A percentile compares a stretch with the other conserved stretches of the same genome.
These are phyloP conservation scores for Myripristis murdjan DNA, from an alignment of 2,797 vertebrate species.

Conservation along the genomic window DNA sequence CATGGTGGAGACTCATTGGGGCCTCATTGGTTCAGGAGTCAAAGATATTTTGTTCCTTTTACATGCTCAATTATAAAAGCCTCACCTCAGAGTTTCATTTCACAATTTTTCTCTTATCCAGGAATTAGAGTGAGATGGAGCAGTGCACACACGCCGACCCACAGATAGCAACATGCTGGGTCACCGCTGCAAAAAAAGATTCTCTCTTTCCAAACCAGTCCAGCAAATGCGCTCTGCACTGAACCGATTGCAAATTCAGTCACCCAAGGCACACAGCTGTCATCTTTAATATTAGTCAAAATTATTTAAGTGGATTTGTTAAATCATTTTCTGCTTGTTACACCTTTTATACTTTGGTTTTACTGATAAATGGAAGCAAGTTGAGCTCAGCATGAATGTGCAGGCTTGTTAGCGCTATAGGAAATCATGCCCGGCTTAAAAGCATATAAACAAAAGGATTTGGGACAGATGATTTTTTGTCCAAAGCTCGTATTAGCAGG, in stretches of 20 bases:
- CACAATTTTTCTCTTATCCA: neutral
- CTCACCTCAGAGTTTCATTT: no score
- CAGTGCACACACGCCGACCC: neutral
- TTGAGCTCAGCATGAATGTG: constrained; percentile 34
- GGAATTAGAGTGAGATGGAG: neutral
- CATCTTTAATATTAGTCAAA: constrained; percentile 39
- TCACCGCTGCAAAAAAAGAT: constrained; percentile 19
- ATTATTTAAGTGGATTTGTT: constrained; percentile 39
- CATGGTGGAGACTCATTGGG: neutral
- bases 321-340: constrained; percentile 53
- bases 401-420: constrained; percentile 38
- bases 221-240: constrained; percentile 16
- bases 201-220: constrained; percentile 15
- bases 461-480: constrained; percentile 43
- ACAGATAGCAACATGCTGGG: no score
- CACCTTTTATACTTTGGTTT: constrained; percentile 24
- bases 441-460: constrained; percentile 69
- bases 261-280: constrained; percentile 30
- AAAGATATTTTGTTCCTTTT: constrained; percentile 1
- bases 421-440: constrained; percentile 56
- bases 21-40: constrained; percentile 14
- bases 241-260: constrained; percentile 29
- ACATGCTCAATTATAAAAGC: neutral
- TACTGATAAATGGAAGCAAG: constrained; percentile 36
- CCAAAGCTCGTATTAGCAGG: constrained; percentile 54